Conservation (phyloP, 2,888 invertebrate species). For the Hydroisotoma schaefferi region DNA sequence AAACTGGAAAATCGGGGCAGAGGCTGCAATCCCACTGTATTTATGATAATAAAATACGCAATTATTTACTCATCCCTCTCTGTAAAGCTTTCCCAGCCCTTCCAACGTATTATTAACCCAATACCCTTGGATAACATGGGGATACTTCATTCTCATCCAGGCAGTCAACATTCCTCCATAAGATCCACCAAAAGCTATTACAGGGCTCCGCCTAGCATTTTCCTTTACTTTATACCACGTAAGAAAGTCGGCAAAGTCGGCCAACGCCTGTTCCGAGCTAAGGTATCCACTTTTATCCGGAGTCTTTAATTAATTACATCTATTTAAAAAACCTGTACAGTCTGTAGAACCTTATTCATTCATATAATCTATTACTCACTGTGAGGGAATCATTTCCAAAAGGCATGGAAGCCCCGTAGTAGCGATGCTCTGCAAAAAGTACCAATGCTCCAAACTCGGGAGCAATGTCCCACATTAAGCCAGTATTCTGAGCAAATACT, state of each 20-base stretch:
- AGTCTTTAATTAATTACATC: too few relatives aligned
- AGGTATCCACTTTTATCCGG: slow-evolving; percentile 68
- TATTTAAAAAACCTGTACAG: too few relatives aligned
- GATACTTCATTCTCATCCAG: slow-evolving; percentile 94
- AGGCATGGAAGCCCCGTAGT: slow-evolving; percentile 72
- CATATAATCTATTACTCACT: too few relatives aligned
- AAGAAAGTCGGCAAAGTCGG: slow-evolving; percentile 82
- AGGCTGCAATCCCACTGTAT: slow-evolving; percentile 79
- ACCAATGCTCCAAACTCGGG: slow-evolving; percentile 71
- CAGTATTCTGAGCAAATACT: slow-evolving; percentile 66
- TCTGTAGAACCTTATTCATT: too few relatives aligned
- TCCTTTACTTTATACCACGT: slow-evolving; percentile 59
- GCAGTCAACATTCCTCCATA: slow-evolving; percentile 97
- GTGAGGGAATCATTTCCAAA: background rate
- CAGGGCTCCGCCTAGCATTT: slow-evolving; percentile 58
- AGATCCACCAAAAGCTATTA: slow-evolving; percentile 80
- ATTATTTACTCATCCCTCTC: background rate
- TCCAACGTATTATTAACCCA: too few relatives aligned
- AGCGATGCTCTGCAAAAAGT: slow-evolving; percentile 92
- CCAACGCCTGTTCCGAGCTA: slow-evolving; percentile 84
- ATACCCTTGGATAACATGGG: slow-evolving; percentile 73
- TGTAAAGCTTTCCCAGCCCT: slow-evolving; percentile 2
- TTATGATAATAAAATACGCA: background rate
- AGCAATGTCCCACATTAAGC: slow-evolving; percentile 91
- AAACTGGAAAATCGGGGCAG: slow-evolving; percentile 78